Percentiles rank a stretch among this genome's conserved stretches.
phyloP scores from a whole-genome alignment of 2,113 vertebrate species.

The Ploceus nigricollis region DNA sequence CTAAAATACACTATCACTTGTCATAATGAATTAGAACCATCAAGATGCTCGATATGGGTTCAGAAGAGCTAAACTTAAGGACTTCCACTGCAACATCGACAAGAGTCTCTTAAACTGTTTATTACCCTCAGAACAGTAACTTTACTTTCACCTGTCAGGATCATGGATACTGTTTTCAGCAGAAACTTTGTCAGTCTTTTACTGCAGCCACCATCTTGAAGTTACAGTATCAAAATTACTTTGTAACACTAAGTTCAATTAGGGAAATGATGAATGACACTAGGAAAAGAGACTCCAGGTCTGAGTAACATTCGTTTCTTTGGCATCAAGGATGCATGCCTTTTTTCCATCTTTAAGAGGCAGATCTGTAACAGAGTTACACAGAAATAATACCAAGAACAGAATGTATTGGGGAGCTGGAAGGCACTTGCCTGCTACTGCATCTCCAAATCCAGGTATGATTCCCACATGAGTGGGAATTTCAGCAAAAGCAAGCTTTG shows the following conservation, averaged over 20 bases:
- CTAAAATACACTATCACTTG: not conserved
- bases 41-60: not conserved
- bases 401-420: not conserved
- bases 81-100: not conserved
- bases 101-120: not conserved
- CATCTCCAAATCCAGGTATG: not conserved
- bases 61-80: not conserved
- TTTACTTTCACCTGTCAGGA: not conserved
- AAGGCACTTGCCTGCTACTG: not conserved
- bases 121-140: not conserved
- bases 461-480: not conserved
- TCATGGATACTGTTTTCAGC: not conserved
- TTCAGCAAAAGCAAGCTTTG: not conserved
- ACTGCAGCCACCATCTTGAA: not conserved
- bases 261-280: not conserved
- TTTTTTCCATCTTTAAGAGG: not conserved
- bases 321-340: not conserved
- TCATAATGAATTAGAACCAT: not conserved
- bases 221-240: not conserved
- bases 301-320: not conserved
- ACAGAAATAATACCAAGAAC: not conserved
- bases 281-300: not conserved
- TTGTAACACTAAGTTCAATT: not conserved
- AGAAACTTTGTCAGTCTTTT: not conserved
- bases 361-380: not conserved